Evolutionary conservation across 2,888 invertebrate species (phyloP).

Genomic region (Pristionchus mayeri): DNA sequence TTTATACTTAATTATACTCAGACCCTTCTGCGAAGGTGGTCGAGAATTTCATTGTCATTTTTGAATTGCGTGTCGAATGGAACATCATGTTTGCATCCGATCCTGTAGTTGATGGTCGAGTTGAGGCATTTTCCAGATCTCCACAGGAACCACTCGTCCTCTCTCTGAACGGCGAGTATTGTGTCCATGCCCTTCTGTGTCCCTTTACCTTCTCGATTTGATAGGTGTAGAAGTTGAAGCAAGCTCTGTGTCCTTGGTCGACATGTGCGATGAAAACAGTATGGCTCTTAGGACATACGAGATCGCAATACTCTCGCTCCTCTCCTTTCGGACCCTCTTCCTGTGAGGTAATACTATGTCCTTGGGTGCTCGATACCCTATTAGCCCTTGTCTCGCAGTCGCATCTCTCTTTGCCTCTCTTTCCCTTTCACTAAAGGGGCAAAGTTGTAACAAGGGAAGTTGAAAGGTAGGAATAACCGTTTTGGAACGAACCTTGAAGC

Average conservation of each 20-base stretch:
- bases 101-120: slow-evolving; percentile 71
- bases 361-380: slow-evolving; percentile 11
- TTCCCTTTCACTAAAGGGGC: slow-evolving; percentile 7
- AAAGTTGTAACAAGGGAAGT: slow-evolving; percentile 9
- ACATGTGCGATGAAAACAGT: slow-evolving; percentile 71
- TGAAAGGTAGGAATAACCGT: slow-evolving; percentile 15
- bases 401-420: slow-evolving; percentile 24
- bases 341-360: slow-evolving; percentile 52
- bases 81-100: slow-evolving; percentile 75
- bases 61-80: slow-evolving; percentile 74
- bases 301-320: slow-evolving; percentile 72
- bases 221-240: slow-evolving; percentile 75
- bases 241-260: slow-evolving; percentile 71
- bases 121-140: slow-evolving; percentile 74
- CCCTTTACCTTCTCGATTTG: slow-evolving; percentile 68
- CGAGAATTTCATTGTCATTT: slow-evolving; percentile 73
- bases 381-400: slow-evolving; percentile 37
- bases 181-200: not conserved
- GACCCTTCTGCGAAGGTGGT: slow-evolving; percentile 57
- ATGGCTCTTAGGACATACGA: slow-evolving; percentile 75
- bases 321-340: slow-evolving; percentile 70
- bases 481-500: slow-evolving; percentile 64
- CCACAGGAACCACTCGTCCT: slow-evolving; percentile 68
- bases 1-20: not conserved
- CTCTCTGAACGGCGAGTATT: slow-evolving; percentile 48